Evolutionary conservation across 2,797 vertebrate genomes (phyloP).

Genomic region (Apodemus agrarius): DNA sequence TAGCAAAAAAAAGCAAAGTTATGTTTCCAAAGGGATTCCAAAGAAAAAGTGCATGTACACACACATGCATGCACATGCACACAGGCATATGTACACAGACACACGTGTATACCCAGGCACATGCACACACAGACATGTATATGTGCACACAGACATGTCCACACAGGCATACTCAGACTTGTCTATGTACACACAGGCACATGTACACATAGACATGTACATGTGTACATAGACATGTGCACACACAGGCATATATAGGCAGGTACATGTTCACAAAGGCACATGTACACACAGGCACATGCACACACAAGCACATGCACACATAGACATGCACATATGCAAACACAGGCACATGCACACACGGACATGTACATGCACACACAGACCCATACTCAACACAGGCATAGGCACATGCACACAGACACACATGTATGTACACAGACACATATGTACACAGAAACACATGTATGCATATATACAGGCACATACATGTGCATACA

Average conservation of each 20-base stretch:
- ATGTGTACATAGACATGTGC: background rate
- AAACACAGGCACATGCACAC: background rate
- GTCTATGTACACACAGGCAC: background rate
- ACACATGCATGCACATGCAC: background rate
- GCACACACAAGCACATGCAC: background rate
- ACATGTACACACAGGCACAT: background rate
- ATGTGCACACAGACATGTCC: background rate
- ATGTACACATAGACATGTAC: background rate
- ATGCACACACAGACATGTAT: background rate
- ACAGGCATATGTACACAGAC: background rate
- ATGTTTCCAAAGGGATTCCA: conserved; percentile 47
- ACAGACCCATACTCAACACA: too few species aligned
- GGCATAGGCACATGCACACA: background rate
- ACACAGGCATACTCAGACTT: background rate
- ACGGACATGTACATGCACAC: too few species aligned
- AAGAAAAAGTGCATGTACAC: background rate
- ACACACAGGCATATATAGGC: background rate
- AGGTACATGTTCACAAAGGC: background rate
- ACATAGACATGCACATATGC: background rate
- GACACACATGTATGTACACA: background rate
- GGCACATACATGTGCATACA: background rate
- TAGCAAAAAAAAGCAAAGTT: conserved; percentile 49
- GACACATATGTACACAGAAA: background rate
- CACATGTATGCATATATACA: background rate
- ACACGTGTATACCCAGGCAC: background rate